Percentiles rank a stretch among this genome's conserved stretches.
phyloP scores from a whole-genome alignment of 2,888 invertebrate genomes.

The Rhodophaea formosa region DNA sequence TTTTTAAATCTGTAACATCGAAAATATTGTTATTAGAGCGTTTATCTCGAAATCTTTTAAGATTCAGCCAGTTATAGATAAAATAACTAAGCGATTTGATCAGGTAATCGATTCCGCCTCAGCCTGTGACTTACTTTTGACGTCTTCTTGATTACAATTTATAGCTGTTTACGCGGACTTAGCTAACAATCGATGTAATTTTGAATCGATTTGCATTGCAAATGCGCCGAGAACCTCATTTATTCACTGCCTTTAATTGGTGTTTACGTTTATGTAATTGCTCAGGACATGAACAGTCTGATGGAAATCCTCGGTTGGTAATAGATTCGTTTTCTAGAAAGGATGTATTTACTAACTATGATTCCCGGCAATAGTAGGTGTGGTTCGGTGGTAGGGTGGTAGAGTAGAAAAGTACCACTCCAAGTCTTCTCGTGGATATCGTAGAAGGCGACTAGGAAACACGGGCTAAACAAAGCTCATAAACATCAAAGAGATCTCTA shows the following conservation, averaged over 20 bases:
- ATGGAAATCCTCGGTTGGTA: slow-evolving; percentile 12
- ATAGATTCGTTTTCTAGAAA: slow-evolving; percentile 1
- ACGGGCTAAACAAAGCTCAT: no score
- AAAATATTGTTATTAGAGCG: no score
- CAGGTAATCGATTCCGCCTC: background rate
- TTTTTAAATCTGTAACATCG: no score
- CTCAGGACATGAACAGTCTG: slow-evolving; percentile 11
- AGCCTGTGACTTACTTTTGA: background rate
- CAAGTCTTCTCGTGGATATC: no score
- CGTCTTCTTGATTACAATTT: slow-evolving; percentile 29
- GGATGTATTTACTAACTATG: background rate
- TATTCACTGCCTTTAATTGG: slow-evolving; percentile 24
- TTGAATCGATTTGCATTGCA: slow-evolving; percentile 31
- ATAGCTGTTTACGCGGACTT: slow-evolving; percentile 27
- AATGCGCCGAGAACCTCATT: slow-evolving; percentile 29
- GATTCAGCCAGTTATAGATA: no score
- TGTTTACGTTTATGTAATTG: slow-evolving; percentile 13
- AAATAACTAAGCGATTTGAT: no score
- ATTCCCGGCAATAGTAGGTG: no score
- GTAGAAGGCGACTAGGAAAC: no score
- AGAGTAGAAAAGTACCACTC: no score
- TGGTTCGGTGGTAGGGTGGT: no score
- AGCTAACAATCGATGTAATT: slow-evolving; percentile 28
- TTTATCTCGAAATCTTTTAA: no score
- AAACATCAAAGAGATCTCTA: no score